Conservation (phyloP, 1,140 invertebrate genomes). For the Drosophila sturtevanti region DNA sequence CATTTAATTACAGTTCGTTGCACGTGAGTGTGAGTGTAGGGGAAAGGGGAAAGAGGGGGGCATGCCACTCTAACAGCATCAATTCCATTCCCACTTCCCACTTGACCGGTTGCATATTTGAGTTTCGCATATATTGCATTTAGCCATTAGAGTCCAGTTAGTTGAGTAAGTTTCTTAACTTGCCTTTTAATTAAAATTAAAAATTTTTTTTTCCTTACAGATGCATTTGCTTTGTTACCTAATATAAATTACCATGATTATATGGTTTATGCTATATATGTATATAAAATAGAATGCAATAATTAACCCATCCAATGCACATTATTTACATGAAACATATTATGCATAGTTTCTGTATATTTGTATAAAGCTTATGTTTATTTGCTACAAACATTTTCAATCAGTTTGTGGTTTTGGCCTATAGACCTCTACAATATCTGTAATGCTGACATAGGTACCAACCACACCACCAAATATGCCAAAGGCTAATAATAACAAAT, state of each 20-base stretch:
- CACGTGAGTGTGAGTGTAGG: constrained; percentile 34
- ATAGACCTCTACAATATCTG: constrained; percentile 84
- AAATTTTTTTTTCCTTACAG: constrained; percentile 57
- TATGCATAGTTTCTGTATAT: neutral
- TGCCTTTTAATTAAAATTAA: constrained; percentile 75
- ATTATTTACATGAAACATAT: neutral
- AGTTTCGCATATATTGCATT: constrained; percentile 10
- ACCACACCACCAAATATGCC: constrained; percentile 87
- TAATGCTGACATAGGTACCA: constrained; percentile 88
- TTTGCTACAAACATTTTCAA: neutral
- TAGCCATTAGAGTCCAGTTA: constrained; percentile 8
- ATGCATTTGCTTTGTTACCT: constrained; percentile 2
- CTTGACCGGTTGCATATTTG: constrained; percentile 7
- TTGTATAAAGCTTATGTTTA: neutral
- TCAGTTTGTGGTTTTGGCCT: constrained; percentile 10
- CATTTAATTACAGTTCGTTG: constrained; percentile 79
- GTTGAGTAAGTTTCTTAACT: constrained; percentile 26
- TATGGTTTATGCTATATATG: neutral
- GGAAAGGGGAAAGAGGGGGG: neutral
- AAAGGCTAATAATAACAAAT: constrained; percentile 86
- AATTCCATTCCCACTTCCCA: neutral
- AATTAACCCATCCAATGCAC: neutral
- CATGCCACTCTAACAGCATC: neutral
- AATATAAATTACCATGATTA: neutral
- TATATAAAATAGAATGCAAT: neutral